These are phyloP conservation scores for Channa striata DNA, from an alignment of 2,797 vertebrate genomes.

Conservation along the genomic window DNA sequence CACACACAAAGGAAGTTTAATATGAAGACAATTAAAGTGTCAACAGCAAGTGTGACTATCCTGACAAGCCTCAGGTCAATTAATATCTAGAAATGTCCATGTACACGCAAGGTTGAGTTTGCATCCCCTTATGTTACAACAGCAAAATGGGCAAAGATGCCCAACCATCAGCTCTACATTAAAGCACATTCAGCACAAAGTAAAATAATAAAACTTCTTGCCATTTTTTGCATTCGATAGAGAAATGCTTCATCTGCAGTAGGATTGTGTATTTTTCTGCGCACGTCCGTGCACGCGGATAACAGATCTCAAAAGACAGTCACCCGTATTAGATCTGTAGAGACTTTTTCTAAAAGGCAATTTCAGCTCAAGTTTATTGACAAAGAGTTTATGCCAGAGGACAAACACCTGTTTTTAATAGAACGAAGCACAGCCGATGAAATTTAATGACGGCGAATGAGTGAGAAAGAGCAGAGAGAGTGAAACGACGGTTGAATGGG, in stretches of 20 bases:
- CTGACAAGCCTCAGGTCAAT: too few species aligned
- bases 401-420: constrained; percentile 64
- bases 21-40: too few species aligned
- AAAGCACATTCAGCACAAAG: too few species aligned
- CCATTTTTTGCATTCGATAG: too few species aligned
- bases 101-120: too few species aligned
- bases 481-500: constrained; percentile 33
- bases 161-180: too few species aligned
- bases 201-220: too few species aligned
- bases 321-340: constrained; percentile 17
- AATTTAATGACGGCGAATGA: constrained; percentile 28
- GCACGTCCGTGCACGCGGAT: background rate
- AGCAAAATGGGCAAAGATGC: too few species aligned
- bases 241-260: background rate
- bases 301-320: background rate
- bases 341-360: background rate
- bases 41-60: background rate
- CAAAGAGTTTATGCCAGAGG: constrained; percentile 17
- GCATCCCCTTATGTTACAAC: too few species aligned
- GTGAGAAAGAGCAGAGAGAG: constrained; percentile 6
- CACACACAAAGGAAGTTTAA: too few species aligned
- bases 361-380: constrained; percentile 37
- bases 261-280: background rate
- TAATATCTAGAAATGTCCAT: too few species aligned
- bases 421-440: constrained; percentile 19